Evolutionary conservation across 1,140 invertebrate genomes (phyloP).

Genomic region (Atta cephalotes): DNA sequence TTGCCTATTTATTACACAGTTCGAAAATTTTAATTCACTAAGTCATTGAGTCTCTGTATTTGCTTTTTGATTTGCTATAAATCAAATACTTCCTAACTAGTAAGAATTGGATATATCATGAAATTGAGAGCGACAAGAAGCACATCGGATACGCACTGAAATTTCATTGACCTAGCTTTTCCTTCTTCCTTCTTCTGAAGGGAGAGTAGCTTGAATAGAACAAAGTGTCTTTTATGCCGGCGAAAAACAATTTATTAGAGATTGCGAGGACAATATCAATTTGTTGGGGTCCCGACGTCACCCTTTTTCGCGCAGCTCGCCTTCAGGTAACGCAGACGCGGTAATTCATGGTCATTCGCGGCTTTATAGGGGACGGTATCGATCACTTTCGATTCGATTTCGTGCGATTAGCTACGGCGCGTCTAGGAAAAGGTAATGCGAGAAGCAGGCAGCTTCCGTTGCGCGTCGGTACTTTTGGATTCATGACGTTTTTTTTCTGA

Average conservation of each 20-base stretch:
- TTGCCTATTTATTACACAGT: too few species aligned
- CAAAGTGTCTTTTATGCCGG: slow-evolving; percentile 33
- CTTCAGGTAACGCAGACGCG: slow-evolving; percentile 38
- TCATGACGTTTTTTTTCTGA: slow-evolving; percentile 74
- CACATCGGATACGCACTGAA: background rate
- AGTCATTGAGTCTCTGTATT: too few species aligned
- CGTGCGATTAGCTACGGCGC: slow-evolving; percentile 76
- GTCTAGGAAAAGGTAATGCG: slow-evolving; percentile 43
- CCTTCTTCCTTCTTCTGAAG: background rate
- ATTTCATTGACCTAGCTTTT: slow-evolving; percentile 23
- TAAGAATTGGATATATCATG: background rate
- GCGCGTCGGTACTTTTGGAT: slow-evolving; percentile 72
- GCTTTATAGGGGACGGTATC: slow-evolving; percentile 70
- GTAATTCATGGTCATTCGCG: slow-evolving; percentile 75
- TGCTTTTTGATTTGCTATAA: background rate
- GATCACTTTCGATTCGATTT: slow-evolving; percentile 80
- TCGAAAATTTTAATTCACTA: too few species aligned
- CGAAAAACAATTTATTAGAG: slow-evolving; percentile 77
- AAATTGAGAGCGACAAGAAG: background rate
- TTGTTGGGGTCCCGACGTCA: slow-evolving; percentile 70
- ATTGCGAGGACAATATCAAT: slow-evolving; percentile 78
- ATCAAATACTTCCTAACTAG: background rate
- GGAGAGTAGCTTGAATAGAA: slow-evolving; percentile 22
- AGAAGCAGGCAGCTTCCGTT: slow-evolving; percentile 46
- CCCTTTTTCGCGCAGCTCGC: slow-evolving; percentile 38